Percentiles rank a stretch among this genome's conserved stretches.
These are phyloP conservation scores for Cydia fagiglandana DNA, from an alignment of 1,140 invertebrate species.

Conservation along the genomic window DNA sequence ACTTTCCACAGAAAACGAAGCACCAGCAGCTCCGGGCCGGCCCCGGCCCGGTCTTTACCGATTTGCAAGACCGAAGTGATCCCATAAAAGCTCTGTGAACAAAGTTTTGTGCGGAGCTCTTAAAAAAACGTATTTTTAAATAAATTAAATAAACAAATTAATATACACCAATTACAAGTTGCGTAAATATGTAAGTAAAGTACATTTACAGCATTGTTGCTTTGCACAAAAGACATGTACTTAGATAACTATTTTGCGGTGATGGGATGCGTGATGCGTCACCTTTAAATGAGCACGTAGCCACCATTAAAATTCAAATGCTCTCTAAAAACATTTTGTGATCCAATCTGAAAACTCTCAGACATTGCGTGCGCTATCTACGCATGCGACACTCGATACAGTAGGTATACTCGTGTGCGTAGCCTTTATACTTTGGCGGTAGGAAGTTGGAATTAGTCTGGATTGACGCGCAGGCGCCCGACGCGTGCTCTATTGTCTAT, in stretches of 20 bases:
- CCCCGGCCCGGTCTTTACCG: too few relatives aligned
- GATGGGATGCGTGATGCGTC: not conserved
- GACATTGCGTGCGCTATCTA: slow-evolving; percentile 21
- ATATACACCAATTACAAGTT: too few relatives aligned
- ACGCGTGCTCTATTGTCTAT: slow-evolving; percentile 51
- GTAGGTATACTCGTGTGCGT: not conserved
- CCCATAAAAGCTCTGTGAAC: too few relatives aligned
- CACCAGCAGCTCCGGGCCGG: too few relatives aligned
- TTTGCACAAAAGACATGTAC: too few relatives aligned
- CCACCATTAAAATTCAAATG: slow-evolving; percentile 14
- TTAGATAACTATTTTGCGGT: not conserved
- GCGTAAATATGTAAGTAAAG: too few relatives aligned
- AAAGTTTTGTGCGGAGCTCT: too few relatives aligned
- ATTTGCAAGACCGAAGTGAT: too few relatives aligned
- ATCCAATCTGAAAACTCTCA: slow-evolving; percentile 1
- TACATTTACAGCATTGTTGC: too few relatives aligned
- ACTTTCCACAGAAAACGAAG: too few relatives aligned
- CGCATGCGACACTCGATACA: slow-evolving; percentile 2
- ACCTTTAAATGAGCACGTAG: slow-evolving; percentile 16
- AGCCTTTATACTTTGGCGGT: slow-evolving; percentile 40
- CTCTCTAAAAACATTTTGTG: not conserved
- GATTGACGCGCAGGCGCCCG: slow-evolving; percentile 38
- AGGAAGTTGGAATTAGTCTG: slow-evolving; percentile 51
- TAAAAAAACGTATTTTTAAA: too few relatives aligned
- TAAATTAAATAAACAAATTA: too few relatives aligned